Base-by-base conservation (phyloP, 1,140 invertebrate species). In the Plectus sambesii region DNA sequence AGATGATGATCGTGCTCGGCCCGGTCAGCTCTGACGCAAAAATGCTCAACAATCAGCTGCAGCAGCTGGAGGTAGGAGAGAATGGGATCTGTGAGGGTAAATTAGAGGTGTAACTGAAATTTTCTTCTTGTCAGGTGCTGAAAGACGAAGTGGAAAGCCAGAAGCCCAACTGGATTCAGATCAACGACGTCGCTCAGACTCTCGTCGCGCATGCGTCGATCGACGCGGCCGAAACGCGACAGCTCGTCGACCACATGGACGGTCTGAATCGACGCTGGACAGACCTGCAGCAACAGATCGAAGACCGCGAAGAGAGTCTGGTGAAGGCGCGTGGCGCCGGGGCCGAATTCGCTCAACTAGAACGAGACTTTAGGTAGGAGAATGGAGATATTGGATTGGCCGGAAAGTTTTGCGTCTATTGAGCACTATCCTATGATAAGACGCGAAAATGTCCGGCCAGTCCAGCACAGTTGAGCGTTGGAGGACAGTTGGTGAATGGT, bases 21-120 rank as follows among this genome's bases (percentile, higher is more conserved):
- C 88, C 89, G 1, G 88, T 96, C 57, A 88, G 87, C 0, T 84
- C 85, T 0, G 88, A 94, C 68, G 85, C 87, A 0, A 75, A 87
- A 38, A 85, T 93, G 80, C 85, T 93, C 0, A 84, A 87, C 56
- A 87, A 84, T 51, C 89, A 96, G 76, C 82, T 89, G 23, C 86
- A 93, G 68, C 86, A 90, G 75, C 67, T 72, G 15, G 57, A 66
- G 62, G 71, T 73, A 51, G 54, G 41, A n/a, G n/a, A n/a, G n/a
- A n/a, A n/a, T n/a, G n/a, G n/a, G n/a, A n/a, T n/a, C n/a, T n/a
- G n/a, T n/a, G n/a, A n/a, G n/a, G n/a, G n/a, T n/a, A n/a, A n/a
- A n/a, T 49, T 47, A 5, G 42, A 42, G 9, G 12, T 23, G 19
- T 2, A 4, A 15, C 15, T 49, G 22, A 50, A 15, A 38, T 25